phyloP scores from a whole-genome alignment of 2,113 vertebrate genomes.

The Pangasianodon gigas region DNA sequence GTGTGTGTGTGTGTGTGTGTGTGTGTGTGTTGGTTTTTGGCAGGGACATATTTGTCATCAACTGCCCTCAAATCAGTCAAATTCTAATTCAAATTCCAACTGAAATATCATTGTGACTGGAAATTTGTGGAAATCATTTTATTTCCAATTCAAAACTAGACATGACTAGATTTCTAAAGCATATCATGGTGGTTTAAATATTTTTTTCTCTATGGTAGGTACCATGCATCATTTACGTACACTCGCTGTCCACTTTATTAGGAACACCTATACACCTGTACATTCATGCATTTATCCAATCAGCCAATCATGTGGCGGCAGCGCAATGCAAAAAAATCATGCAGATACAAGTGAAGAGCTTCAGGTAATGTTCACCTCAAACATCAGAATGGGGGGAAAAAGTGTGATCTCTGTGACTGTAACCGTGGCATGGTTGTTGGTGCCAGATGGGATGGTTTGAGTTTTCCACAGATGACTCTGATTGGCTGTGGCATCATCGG shows the following conservation, averaged over 20 bases:
- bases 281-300: no score
- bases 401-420: no score
- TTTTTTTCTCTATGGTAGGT: not conserved
- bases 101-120: not conserved
- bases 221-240: not conserved
- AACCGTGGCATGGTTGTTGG: no score
- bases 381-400: no score
- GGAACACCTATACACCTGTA: no score
- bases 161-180: not conserved
- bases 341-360: no score
- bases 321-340: no score
- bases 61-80: not conserved
- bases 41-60: not conserved
- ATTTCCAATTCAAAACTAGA: not conserved
- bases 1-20: constrained; percentile 11
- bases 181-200: not conserved
- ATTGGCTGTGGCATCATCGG: not conserved
- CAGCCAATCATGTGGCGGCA: no score
- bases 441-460: no score
- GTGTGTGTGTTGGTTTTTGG: not conserved
- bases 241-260: no score
- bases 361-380: no score
- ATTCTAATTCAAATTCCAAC: not conserved
- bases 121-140: not conserved
- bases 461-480: no score